Evolutionary conservation across 2,888 invertebrate genomes (phyloP).

Genomic region (Trachelus iudaicus): DNA sequence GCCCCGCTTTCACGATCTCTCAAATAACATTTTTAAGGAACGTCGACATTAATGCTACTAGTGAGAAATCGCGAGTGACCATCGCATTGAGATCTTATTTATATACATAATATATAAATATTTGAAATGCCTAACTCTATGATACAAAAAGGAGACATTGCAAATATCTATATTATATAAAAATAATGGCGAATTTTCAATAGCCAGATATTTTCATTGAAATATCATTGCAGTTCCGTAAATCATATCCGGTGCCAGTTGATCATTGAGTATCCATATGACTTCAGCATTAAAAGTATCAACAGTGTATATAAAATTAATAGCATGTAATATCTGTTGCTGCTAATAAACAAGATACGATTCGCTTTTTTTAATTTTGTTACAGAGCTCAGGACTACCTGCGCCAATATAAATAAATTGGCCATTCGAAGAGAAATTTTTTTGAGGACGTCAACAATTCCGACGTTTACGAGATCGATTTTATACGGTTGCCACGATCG

Average conservation of each 20-base stretch:
- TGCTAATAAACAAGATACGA: conserved; percentile 2
- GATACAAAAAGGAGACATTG: background rate
- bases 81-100: background rate
- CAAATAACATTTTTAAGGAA: background rate
- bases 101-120: background rate
- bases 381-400: background rate
- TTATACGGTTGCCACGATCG: background rate
- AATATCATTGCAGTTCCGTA: background rate
- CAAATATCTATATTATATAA: background rate
- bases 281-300: no score
- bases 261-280: no score
- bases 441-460: background rate
- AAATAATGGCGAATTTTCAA: background rate
- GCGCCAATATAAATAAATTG: background rate
- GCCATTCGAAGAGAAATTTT: background rate
- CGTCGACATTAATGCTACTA: background rate
- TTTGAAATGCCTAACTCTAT: background rate
- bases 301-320: background rate
- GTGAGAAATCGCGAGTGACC: background rate
- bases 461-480: background rate
- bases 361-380: conserved; percentile 21
- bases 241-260: background rate
- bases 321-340: no score
- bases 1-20: conserved; percentile 1
- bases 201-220: background rate